phyloP scores from a whole-genome alignment of 1,140 invertebrate species.

The Ostrea edulis region DNA sequence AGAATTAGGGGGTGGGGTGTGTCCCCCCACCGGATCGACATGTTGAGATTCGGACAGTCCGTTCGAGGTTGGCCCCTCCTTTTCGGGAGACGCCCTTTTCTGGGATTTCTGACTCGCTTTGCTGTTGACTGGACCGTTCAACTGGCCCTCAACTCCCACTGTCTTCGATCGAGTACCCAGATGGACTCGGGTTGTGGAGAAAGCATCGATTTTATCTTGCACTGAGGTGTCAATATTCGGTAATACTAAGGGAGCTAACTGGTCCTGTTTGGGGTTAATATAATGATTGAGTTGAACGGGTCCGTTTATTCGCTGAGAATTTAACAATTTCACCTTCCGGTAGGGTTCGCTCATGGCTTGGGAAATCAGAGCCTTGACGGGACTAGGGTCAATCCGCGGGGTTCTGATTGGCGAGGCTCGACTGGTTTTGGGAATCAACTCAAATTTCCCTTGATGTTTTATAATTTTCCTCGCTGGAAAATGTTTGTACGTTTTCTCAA shows the following conservation, averaged over 20 bases:
- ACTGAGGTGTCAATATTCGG: slow-evolving; percentile 43
- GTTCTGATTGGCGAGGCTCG: background rate
- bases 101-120: background rate
- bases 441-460: slow-evolving; percentile 56
- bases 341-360: slow-evolving; percentile 21
- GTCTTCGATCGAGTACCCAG: slow-evolving; percentile 49
- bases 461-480: slow-evolving; percentile 64
- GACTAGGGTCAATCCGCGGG: background rate
- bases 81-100: slow-evolving; percentile 23
- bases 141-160: background rate
- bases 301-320: slow-evolving; percentile 53
- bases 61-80: background rate
- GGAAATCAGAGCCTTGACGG: slow-evolving; percentile 13
- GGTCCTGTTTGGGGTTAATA: slow-evolving; percentile 43
- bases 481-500: slow-evolving; percentile 62
- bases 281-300: slow-evolving; percentile 52
- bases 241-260: slow-evolving; percentile 51
- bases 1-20: slow-evolving; percentile 49
- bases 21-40: background rate
- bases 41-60: background rate
- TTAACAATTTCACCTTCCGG: slow-evolving; percentile 29
- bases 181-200: slow-evolving; percentile 48
- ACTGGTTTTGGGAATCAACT: slow-evolving; percentile 39
- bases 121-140: slow-evolving; percentile 2
- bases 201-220: slow-evolving; percentile 41